A percentile compares a stretch with the other conserved stretches of the same genome.
Evolutionary conservation across 2,888 invertebrate species (phyloP).

Genomic region (Drosophila kuntzei): DNA sequence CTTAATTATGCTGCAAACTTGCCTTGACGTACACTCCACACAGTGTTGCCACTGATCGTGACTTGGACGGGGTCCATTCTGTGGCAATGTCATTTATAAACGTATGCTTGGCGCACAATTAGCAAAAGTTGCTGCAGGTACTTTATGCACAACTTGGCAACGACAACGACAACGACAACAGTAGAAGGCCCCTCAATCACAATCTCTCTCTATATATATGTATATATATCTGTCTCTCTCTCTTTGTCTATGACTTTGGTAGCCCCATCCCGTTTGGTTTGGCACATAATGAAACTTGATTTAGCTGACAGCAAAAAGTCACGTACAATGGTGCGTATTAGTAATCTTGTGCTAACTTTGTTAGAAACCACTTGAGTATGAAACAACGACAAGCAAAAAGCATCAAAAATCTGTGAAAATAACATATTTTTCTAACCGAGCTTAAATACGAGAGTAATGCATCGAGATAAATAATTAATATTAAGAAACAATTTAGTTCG

Average conservation of each 20-base stretch:
- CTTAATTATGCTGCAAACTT: conserved; percentile 76
- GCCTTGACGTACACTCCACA: conserved; percentile 28
- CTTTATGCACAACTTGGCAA: conserved; percentile 55
- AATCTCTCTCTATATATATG: background rate
- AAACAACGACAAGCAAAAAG: conserved; percentile 31
- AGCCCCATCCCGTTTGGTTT: conserved; percentile 16
- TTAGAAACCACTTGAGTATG: conserved; percentile 70
- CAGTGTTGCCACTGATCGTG: conserved; percentile 17
- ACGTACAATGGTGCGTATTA: conserved; percentile 78
- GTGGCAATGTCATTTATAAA: conserved; percentile 52
- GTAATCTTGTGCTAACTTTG: conserved; percentile 75
- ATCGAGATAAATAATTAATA: conserved; percentile 4
- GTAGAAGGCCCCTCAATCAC: conserved; percentile 12
- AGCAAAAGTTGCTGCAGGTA: conserved; percentile 65
- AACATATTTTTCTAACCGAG: conserved; percentile 23
- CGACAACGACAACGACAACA: conserved; percentile 16
- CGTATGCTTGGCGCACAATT: conserved; percentile 56
- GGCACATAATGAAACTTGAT: conserved; percentile 77
- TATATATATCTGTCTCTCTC: background rate
- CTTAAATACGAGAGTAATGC: background rate
- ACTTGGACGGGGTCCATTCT: conserved; percentile 27
- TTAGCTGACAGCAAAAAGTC: conserved; percentile 78
- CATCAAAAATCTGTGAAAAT: conserved; percentile 17
- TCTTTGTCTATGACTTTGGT: conserved; percentile 4
- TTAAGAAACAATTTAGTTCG: too few species aligned